phyloP scores from a whole-genome alignment of 2,888 invertebrate genomes.

The Dryocosmus kuriphilus region DNA sequence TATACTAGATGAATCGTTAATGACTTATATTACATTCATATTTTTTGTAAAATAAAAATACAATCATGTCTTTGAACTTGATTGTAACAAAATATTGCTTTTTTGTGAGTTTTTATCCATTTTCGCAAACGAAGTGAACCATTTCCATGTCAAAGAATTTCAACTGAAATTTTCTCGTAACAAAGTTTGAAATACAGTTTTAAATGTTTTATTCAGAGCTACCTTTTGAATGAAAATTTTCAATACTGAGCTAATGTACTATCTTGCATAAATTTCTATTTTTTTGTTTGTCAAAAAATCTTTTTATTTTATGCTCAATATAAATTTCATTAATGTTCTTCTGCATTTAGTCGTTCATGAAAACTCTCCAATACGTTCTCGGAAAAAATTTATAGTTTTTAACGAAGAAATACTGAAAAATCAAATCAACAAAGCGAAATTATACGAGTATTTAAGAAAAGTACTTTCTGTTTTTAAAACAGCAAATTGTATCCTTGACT shows the following conservation, averaged over 20 bases:
- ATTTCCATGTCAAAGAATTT: slow-evolving; percentile 26
- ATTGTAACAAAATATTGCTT: neutral
- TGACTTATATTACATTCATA: neutral
- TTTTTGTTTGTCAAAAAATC: neutral
- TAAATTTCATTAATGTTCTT: too few relatives aligned
- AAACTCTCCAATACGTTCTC: too few relatives aligned
- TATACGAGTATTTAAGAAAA: too few relatives aligned
- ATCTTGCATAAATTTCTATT: neutral
- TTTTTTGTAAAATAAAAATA: neutral
- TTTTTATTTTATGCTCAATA: neutral
- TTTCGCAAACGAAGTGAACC: slow-evolving; percentile 1
- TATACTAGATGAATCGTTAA: neutral
- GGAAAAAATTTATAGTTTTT: too few relatives aligned
- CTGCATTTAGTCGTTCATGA: too few relatives aligned
- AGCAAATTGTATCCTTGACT: too few relatives aligned
- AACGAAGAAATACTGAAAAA: too few relatives aligned
- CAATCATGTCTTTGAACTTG: neutral
- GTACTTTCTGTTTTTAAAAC: too few relatives aligned
- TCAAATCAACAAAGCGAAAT: too few relatives aligned
- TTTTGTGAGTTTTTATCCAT: neutral
- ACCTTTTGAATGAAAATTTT: slow-evolving; percentile 3
- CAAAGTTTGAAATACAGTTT: slow-evolving; percentile 18
- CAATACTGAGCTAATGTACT: neutral
- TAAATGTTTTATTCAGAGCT: slow-evolving; percentile 25
- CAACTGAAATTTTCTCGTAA: neutral